Evolutionary conservation across 2,797 vertebrate species (phyloP), one percentile per base, ranked within the genome.

Genomic region (Cyclopterus lumpus): DNA sequence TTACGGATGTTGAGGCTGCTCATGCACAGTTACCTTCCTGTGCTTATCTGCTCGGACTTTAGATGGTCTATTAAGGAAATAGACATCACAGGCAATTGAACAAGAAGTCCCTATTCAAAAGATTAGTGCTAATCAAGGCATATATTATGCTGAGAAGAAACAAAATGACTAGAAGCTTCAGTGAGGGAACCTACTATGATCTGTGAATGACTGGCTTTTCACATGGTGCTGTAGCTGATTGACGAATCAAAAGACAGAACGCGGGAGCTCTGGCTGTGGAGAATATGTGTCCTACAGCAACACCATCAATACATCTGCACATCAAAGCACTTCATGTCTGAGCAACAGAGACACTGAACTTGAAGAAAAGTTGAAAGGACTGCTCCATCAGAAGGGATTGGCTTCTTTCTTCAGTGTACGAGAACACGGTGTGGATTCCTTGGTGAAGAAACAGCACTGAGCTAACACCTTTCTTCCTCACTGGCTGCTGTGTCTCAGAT

Each of bases 281-380:
- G 44, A 54, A 49, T 54, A 16, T 60, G 51, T 71, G 66, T 82
- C 71, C 61, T 66, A 44, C 66, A 60, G 77, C 67, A 24, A 24
- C 44, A n/a, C 8, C 42, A 65, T 74, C 64, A 75, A 46, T 71
- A 66, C 59, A 59, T 62, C 12, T 55, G 26, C 70, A 68, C 71
- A 82, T 84, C 71, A 76, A 84, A 75, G 65, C 75, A 1, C 46
- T 58, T 68, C 40, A 15, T 61, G 54, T 11, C 76, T 48, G 46
- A 34, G 61, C 62, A 55, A 16, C 54, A 69, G 24, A 79, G 61
- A 46, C 49, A 44, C 9, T 32, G 28, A 66, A 53, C 44, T n/a
- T 54, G 3, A 82, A 64, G 73, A 48, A 9, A 44, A 67, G 60
- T 65, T 75, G 34, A 67, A 81, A 75, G 60, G 46, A 16, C 8